phyloP scores from a whole-genome alignment of 2,113 vertebrate species.

The Telmatochromis bifrenatus region DNA sequence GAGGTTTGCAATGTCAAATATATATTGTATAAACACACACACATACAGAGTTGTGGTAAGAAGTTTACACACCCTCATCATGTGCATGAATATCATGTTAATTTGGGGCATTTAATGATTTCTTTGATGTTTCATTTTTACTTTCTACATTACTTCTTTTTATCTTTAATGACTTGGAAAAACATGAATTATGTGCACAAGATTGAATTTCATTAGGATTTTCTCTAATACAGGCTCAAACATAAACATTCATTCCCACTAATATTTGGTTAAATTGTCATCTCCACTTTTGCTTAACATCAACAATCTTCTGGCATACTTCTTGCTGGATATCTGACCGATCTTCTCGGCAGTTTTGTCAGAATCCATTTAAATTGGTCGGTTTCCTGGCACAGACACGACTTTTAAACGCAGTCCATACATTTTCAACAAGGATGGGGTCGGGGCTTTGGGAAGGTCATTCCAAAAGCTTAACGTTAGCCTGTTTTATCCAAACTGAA shows the following conservation, averaged over 20 bases:
- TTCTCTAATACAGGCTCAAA: accelerated
- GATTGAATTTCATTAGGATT: neutral
- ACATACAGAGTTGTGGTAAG: neutral
- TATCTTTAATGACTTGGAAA: neutral
- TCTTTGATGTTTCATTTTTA: neutral
- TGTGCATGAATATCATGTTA: neutral
- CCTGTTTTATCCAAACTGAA: neutral
- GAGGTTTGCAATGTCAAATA: conserved; percentile 73
- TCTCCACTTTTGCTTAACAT: neutral
- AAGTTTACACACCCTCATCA: neutral
- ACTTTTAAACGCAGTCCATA: neutral
- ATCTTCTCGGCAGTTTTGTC: accelerated
- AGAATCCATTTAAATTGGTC: neutral
- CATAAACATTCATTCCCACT: accelerated
- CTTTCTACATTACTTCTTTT: accelerated
- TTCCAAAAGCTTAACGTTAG: neutral
- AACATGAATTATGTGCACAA: neutral
- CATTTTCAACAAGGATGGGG: accelerated
- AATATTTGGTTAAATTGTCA: neutral
- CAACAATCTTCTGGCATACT: neutral
- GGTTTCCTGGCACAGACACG: neutral
- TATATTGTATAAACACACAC: accelerated
- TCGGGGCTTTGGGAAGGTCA: neutral
- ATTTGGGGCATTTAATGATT: neutral
- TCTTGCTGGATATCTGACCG: accelerated